These are phyloP conservation scores for Cynocephalus volans DNA, from an alignment of 2,113 vertebrate species.

Conservation along the genomic window DNA sequence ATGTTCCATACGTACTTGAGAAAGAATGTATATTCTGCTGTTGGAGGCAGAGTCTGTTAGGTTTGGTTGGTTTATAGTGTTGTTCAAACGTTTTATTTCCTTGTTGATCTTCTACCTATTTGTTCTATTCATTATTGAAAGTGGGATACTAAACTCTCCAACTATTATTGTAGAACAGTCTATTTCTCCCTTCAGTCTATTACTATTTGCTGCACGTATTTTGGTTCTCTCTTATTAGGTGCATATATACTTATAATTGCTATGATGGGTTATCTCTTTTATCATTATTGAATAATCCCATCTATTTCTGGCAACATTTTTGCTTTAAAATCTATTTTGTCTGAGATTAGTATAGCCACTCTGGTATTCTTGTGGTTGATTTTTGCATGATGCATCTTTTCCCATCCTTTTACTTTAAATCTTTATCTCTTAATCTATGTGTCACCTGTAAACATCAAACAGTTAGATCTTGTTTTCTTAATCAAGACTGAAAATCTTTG, in stretches of 20 bases:
- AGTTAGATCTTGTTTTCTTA: background rate
- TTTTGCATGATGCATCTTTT: background rate
- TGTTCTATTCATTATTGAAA: background rate
- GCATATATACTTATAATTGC: background rate
- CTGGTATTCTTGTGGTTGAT: background rate
- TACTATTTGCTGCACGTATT: background rate
- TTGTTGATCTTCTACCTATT: background rate
- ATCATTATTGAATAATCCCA: background rate
- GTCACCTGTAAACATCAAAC: background rate
- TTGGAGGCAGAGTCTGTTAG: background rate
- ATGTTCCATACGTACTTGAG: background rate
- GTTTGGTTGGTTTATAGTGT: background rate
- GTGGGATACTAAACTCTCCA: background rate
- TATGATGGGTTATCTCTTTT: background rate
- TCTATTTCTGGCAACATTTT: background rate
- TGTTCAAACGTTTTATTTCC: background rate
- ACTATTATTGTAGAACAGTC: background rate
- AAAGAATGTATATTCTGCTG: background rate
- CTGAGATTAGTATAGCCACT: background rate
- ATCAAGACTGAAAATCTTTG: background rate
- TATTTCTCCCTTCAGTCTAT: background rate
- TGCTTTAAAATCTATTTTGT: background rate
- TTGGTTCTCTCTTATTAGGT: background rate
- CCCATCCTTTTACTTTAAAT: background rate
- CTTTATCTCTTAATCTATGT: background rate